A percentile compares a stretch with the other conserved stretches of the same genome.
phyloP scores from a whole-genome alignment of 2,797 vertebrate genomes.

The Cottoperca gobio region DNA sequence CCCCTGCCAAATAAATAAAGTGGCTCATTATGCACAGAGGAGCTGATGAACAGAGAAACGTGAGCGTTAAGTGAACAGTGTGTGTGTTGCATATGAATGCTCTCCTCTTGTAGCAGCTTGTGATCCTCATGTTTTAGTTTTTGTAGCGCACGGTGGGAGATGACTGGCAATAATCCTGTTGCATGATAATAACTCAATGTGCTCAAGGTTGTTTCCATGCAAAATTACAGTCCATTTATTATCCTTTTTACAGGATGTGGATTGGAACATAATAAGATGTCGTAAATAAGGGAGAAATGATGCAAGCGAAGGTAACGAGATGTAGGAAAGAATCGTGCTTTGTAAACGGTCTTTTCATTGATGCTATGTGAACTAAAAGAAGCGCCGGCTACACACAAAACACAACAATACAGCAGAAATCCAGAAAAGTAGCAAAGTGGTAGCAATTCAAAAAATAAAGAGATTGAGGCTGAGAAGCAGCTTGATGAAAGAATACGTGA shows the following conservation, averaged over 20 bases:
- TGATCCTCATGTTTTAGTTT: slow-evolving; percentile 21
- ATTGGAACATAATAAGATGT: slow-evolving; percentile 38
- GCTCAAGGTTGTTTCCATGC: slow-evolving; percentile 53
- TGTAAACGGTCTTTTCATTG: slow-evolving; percentile 48
- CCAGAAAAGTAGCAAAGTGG: slow-evolving; percentile 21
- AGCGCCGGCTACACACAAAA: slow-evolving; percentile 31
- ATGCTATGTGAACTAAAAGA: slow-evolving; percentile 33
- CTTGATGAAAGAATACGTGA: background rate
- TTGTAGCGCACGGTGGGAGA: slow-evolving; percentile 12
- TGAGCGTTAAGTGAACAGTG: background rate
- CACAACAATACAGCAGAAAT: slow-evolving; percentile 19
- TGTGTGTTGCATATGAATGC: slow-evolving; percentile 1
- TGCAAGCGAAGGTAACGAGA: slow-evolving; percentile 57
- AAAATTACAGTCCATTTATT: slow-evolving; percentile 39
- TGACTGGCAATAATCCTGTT: slow-evolving; percentile 27
- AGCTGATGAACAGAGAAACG: slow-evolving; percentile 7
- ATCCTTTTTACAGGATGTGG: slow-evolving; percentile 33
- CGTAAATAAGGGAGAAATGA: slow-evolving; percentile 58
- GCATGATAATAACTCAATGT: slow-evolving; percentile 43
- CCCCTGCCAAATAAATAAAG: slow-evolving; percentile 38
- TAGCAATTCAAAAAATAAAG: slow-evolving; percentile 29
- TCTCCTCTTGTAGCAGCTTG: background rate
- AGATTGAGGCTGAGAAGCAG: background rate
- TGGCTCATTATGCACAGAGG: slow-evolving; percentile 24
- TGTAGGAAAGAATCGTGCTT: slow-evolving; percentile 28